Conservation (phyloP, 2,113 vertebrate genomes). For the Lonchura striata region DNA sequence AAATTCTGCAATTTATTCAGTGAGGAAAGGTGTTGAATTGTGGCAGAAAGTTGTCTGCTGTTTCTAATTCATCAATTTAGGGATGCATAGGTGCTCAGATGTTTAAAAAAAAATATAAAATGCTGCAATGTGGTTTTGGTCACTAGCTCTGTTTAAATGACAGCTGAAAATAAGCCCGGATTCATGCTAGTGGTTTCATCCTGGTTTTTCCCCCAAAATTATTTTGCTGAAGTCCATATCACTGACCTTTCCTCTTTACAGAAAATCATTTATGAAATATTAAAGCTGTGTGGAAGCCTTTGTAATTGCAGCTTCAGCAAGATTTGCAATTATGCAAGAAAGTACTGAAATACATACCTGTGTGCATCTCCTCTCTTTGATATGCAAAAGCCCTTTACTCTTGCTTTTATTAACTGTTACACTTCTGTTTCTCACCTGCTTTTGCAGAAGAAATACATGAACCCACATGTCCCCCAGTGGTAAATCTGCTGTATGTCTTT, state of each 20-base stretch:
- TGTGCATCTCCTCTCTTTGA: background rate
- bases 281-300: background rate
- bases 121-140: background rate
- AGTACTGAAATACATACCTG: background rate
- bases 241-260: background rate
- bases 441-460: background rate
- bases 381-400: background rate
- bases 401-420: background rate
- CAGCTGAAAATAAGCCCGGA: background rate
- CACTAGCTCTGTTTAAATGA: background rate
- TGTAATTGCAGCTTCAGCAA: conserved; percentile 24
- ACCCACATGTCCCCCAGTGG: background rate
- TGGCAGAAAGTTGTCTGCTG: background rate
- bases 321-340: conserved; percentile 19
- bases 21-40: background rate
- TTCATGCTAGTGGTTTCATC: background rate
- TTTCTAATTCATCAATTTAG: background rate
- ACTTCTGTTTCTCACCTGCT: background rate
- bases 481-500: background rate
- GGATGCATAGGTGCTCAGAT: background rate
- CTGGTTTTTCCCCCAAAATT: background rate
- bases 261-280: background rate
- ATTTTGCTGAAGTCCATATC: background rate
- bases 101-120: background rate
- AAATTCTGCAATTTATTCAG: background rate